These are phyloP conservation scores for Pocota personata DNA, from an alignment of 2,888 invertebrate genomes.

Conservation along the genomic window DNA sequence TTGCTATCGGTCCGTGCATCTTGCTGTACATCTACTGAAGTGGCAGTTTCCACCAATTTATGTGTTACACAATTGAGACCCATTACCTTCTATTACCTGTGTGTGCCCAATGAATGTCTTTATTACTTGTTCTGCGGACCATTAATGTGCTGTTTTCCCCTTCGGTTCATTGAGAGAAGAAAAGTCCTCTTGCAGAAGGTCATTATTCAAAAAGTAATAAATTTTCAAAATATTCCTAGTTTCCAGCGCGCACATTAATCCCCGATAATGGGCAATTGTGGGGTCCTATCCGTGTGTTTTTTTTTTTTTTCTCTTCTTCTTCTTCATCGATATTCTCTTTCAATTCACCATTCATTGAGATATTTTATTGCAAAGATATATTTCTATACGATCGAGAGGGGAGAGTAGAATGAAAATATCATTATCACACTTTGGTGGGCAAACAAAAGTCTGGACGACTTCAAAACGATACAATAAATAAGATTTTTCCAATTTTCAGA, in stretches of 20 bases:
- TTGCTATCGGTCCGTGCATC: constrained; percentile 17
- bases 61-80: constrained; percentile 46
- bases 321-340: constrained; percentile 19
- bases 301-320: neutral
- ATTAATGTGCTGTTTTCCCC: constrained; percentile 54
- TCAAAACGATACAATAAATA: constrained; percentile 62
- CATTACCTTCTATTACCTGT: constrained; percentile 63
- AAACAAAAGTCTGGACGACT: constrained; percentile 51
- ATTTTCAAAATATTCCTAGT: constrained; percentile 54
- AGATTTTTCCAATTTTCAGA: constrained; percentile 40
- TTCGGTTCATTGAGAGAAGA: neutral
- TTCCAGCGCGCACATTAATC: constrained; percentile 66
- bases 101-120: constrained; percentile 63
- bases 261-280: constrained; percentile 72
- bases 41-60: constrained; percentile 46
- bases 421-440: constrained; percentile 63
- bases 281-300: constrained; percentile 51
- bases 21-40: constrained; percentile 41
- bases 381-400: constrained; percentile 22
- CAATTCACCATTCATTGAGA: constrained; percentile 64
- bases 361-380: constrained; percentile 68
- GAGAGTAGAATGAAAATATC: neutral
- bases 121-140: constrained; percentile 71
- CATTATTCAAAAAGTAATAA: constrained; percentile 65
- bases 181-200: constrained; percentile 10